A percentile compares a stretch with the other conserved stretches of the same genome.
Conservation (phyloP, 2,113 vertebrate genomes). For the Anser cygnoides region DNA sequence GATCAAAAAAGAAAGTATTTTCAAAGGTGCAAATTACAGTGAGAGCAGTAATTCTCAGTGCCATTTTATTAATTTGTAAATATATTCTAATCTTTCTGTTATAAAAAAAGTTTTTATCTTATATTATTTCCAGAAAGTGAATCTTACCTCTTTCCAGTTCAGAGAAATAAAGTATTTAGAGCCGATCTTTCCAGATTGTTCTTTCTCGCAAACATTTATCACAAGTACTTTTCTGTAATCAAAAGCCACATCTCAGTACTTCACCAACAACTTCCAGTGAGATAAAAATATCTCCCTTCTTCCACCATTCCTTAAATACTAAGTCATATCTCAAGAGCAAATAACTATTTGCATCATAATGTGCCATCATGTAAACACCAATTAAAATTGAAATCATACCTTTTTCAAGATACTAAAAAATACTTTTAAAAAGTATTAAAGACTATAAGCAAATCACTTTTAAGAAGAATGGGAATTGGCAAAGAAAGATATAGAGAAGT, state of each 20-base stretch:
- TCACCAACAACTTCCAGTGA: not conserved
- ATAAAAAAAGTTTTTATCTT: not conserved
- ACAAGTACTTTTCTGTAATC: conserved; percentile 76
- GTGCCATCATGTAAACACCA: not conserved
- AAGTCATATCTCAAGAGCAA: not conserved
- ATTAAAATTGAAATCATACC: not conserved
- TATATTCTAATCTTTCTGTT: not conserved
- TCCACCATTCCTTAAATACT: not conserved
- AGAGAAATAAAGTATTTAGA: conserved; percentile 76
- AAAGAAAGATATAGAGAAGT: not conserved
- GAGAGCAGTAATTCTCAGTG: not conserved
- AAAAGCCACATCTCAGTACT: not conserved
- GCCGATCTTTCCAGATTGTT: conserved; percentile 18
- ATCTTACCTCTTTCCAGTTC: conserved; percentile 79
- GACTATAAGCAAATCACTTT: not conserved
- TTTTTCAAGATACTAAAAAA: not conserved
- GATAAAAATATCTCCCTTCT: not conserved
- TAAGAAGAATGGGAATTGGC: not conserved
- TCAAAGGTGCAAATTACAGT: not conserved
- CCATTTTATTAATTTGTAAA: not conserved
- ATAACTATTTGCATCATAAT: not conserved
- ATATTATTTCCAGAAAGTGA: not conserved
- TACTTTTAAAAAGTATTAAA: not conserved
- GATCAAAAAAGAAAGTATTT: not conserved
- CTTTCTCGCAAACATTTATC: conserved; percentile 76